Evolutionary conservation across 2,888 invertebrate species (phyloP).

Genomic region (Aporophyla nigra): DNA sequence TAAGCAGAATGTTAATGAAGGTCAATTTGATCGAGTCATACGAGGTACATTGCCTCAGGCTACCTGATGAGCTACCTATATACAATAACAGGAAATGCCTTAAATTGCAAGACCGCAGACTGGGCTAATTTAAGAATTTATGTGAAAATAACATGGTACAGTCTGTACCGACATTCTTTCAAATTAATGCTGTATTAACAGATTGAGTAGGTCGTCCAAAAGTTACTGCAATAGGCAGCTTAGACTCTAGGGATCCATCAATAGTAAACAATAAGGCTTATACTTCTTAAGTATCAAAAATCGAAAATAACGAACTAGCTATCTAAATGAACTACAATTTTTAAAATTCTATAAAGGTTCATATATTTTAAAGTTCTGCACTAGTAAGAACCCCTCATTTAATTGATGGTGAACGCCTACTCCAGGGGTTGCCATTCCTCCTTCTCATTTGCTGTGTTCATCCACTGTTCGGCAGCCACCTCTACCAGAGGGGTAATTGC

Average conservation of each 20-base stretch:
- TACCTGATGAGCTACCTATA: constrained; percentile 34
- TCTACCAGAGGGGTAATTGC: too few species aligned
- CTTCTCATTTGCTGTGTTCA: too few species aligned
- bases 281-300: too few species aligned
- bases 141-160: constrained; percentile 9
- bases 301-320: too few species aligned
- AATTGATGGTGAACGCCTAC: neutral
- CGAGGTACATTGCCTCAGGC: neutral
- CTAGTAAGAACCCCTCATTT: neutral
- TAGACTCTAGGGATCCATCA: neutral
- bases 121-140: constrained; percentile 55
- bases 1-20: constrained; percentile 13
- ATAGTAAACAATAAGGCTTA: neutral
- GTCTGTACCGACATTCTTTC: constrained; percentile 25
- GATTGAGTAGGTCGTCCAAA: neutral
- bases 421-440: too few species aligned
- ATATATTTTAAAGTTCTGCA: neutral
- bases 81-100: constrained; percentile 65
- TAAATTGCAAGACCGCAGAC: constrained; percentile 44
- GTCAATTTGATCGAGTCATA: constrained; percentile 14
- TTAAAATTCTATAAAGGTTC: too few species aligned
- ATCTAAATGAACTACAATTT: too few species aligned
- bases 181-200: neutral
- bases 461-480: too few species aligned
- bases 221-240: neutral